phyloP scores from a whole-genome alignment of 1,140 invertebrate species.

The Ceratoteleas bidentatus region DNA sequence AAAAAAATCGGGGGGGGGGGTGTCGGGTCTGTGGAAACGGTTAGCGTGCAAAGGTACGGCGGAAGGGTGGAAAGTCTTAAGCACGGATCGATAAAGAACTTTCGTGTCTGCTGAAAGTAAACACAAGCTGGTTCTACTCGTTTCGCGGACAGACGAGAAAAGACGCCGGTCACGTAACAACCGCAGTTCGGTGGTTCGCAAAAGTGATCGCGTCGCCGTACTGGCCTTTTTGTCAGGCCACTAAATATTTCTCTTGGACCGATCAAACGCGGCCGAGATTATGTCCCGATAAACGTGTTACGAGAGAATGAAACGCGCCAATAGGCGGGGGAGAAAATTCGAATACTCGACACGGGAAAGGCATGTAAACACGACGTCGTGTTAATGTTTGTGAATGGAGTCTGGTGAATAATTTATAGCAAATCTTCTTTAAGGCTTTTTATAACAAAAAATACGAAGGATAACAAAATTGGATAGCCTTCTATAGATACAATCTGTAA shows the following conservation, averaged over 20 bases:
- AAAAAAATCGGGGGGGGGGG: slow-evolving; percentile 1
- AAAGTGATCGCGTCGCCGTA: slow-evolving; percentile 34
- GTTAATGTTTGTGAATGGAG: too few species aligned
- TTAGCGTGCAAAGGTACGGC: slow-evolving; percentile 31
- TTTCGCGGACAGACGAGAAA: slow-evolving; percentile 53
- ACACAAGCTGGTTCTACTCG: slow-evolving; percentile 50
- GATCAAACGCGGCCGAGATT: slow-evolving; percentile 41
- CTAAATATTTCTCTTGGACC: slow-evolving; percentile 48
- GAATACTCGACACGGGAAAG: too few species aligned
- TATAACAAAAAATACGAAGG: too few species aligned
- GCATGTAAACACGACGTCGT: too few species aligned
- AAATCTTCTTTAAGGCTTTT: too few species aligned
- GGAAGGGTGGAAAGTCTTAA: slow-evolving; percentile 48
- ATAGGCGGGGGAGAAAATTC: slow-evolving; percentile 8
- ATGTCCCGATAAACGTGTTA: slow-evolving; percentile 7
- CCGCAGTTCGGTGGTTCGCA: slow-evolving; percentile 47
- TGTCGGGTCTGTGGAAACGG: slow-evolving; percentile 9
- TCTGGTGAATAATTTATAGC: too few species aligned
- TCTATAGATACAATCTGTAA: too few species aligned
- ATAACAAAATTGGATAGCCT: too few species aligned
- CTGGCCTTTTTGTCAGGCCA: slow-evolving; percentile 36
- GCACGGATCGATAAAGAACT: slow-evolving; percentile 59
- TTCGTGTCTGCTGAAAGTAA: slow-evolving; percentile 60
- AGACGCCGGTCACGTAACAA: slow-evolving; percentile 58
- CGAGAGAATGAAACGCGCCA: neutral